Conservation (phyloP, 2,797 vertebrate genomes). For the Channallabes apus region DNA sequence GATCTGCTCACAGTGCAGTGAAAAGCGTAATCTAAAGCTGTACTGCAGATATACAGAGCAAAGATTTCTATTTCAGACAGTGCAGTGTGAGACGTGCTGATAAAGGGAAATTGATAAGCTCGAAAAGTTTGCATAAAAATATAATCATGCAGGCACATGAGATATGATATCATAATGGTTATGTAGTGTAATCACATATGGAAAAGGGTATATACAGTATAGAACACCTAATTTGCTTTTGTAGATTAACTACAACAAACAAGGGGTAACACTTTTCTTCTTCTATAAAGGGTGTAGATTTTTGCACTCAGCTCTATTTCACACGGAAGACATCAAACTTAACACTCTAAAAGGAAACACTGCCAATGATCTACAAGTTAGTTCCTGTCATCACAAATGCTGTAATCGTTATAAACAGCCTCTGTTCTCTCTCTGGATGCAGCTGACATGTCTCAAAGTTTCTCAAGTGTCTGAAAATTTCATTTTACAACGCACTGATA, state of each 20-base stretch:
- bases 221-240: background rate
- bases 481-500: background rate
- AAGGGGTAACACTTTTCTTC: background rate
- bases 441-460: background rate
- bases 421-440: no score
- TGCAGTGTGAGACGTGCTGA: background rate
- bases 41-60: background rate
- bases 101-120: background rate
- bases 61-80: background rate
- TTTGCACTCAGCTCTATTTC: background rate
- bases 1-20: slow-evolving; percentile 39
- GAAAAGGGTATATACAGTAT: no score
- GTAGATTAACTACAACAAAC: background rate
- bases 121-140: background rate
- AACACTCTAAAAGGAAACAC: background rate
- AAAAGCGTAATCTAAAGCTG: background rate
- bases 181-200: no score
- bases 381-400: background rate
- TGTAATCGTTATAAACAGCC: background rate
- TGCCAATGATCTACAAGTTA: background rate
- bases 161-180: background rate
- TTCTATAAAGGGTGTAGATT: background rate
- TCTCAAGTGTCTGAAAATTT: no score
- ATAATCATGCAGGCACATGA: background rate
- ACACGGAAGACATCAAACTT: background rate